Percentiles rank a stretch among this genome's conserved stretches.
Evolutionary conservation across 2,113 vertebrate species (phyloP).

Genomic region (Pipa parva): DNA sequence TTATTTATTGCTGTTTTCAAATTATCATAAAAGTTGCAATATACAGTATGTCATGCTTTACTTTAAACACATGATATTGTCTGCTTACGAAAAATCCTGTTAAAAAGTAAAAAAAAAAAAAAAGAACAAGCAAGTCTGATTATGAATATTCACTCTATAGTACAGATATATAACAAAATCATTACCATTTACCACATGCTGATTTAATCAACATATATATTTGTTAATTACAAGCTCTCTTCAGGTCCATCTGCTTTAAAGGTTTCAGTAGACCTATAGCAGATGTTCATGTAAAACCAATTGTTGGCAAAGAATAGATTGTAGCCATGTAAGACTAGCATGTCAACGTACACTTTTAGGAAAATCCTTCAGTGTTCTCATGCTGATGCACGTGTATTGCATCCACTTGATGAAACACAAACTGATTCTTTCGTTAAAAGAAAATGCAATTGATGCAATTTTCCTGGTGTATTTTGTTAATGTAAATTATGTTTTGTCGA

Average conservation of each 20-base stretch:
- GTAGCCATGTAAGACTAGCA: slow-evolving; percentile 57
- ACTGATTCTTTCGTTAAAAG: slow-evolving; percentile 40
- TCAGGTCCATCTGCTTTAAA: slow-evolving; percentile 69
- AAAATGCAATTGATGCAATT: background rate
- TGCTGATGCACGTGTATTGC: slow-evolving; percentile 32
- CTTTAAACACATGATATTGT: too few relatives aligned
- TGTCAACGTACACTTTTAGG: slow-evolving; percentile 50
- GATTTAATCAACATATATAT: slow-evolving; percentile 70
- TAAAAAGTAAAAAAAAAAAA: too few relatives aligned
- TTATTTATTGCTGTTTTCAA: too few relatives aligned
- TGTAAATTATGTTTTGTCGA: background rate
- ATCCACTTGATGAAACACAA: slow-evolving; percentile 39
- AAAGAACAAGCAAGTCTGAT: background rate
- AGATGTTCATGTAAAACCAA: slow-evolving; percentile 73
- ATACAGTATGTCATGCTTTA: too few relatives aligned
- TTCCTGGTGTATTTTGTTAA: background rate
- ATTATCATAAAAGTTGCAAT: too few relatives aligned
- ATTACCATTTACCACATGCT: slow-evolving; percentile 65
- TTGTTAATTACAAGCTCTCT: slow-evolving; percentile 66
- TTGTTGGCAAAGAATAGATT: too few relatives aligned
- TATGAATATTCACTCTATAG: background rate
- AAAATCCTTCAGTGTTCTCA: slow-evolving; percentile 43
- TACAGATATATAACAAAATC: slow-evolving; percentile 44
- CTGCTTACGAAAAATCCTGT: too few relatives aligned
- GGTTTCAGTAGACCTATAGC: slow-evolving; percentile 61